These are phyloP conservation scores for Corynorhinus townsendii DNA, from an alignment of 2,113 vertebrate genomes.

Conservation along the genomic window DNA sequence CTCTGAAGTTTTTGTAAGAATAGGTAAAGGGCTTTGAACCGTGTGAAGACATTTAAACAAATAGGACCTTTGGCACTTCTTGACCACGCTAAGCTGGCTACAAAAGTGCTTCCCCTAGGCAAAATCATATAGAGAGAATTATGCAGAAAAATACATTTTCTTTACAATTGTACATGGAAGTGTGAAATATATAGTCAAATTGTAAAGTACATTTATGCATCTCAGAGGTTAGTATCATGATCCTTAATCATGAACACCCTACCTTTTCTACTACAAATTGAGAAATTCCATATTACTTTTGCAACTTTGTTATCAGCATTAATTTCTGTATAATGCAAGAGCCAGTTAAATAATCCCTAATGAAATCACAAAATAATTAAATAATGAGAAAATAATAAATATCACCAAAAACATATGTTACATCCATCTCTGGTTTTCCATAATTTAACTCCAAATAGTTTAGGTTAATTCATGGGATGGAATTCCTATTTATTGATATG, in stretches of 20 bases:
- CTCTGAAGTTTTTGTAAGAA: neutral
- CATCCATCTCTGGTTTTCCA: neutral
- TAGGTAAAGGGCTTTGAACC: neutral
- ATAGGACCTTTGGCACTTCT: neutral
- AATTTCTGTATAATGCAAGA: neutral
- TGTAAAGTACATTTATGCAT: neutral
- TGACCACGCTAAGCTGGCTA: neutral
- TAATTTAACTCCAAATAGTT: conserved; percentile 14
- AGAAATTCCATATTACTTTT: conserved; percentile 14
- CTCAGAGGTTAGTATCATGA: neutral
- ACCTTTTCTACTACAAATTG: neutral
- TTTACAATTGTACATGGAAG: neutral
- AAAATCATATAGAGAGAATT: neutral
- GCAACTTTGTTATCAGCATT: neutral
- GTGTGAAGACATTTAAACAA: neutral
- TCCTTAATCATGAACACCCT: neutral
- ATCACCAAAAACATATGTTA: neutral
- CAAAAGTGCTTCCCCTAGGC: neutral
- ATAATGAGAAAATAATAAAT: conserved; percentile 1
- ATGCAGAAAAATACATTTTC: neutral
- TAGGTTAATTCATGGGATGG: neutral
- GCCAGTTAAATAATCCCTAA: conserved; percentile 31
- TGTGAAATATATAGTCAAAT: neutral
- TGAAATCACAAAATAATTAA: conserved; percentile 8
- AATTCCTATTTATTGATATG: neutral